phyloP scores from a whole-genome alignment of 1,140 invertebrate species.

The Drosophila virilis region DNA sequence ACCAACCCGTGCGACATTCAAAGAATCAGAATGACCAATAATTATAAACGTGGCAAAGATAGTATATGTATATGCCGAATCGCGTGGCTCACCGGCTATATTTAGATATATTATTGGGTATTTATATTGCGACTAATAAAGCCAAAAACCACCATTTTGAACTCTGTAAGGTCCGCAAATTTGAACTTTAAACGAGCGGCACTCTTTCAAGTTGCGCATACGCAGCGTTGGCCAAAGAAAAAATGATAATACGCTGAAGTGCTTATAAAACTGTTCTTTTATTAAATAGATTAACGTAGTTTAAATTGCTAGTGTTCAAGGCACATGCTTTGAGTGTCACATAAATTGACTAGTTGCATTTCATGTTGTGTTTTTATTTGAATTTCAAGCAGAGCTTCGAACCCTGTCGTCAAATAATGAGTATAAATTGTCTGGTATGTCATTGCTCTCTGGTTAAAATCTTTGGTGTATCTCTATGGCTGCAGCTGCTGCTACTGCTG shows the following conservation, averaged over 20 bases:
- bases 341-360: conserved; percentile 66
- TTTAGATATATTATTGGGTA: conserved; percentile 38
- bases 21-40: conserved; percentile 63
- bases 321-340: conserved; percentile 61
- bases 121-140: conserved; percentile 22
- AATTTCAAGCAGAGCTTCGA: conserved; percentile 16
- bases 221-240: conserved; percentile 8
- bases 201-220: conserved; percentile 52
- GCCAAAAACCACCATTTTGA: conserved; percentile 23
- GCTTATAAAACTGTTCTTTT: conserved; percentile 55
- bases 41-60: conserved; percentile 10
- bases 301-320: conserved; percentile 39
- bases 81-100: conserved; percentile 50
- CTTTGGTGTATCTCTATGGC: conserved; percentile 67
- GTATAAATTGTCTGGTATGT: conserved; percentile 66
- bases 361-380: conserved; percentile 24
- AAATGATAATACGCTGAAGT: not conserved
- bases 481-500: conserved; percentile 1
- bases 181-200: conserved; percentile 48
- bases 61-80: conserved; percentile 30
- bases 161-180: conserved; percentile 18
- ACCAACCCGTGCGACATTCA: conserved; percentile 16
- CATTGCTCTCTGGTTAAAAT: conserved; percentile 42
- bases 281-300: conserved; percentile 31
- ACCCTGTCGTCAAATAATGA: conserved; percentile 58